Percentiles rank a stretch among this genome's conserved stretches.
These are phyloP conservation scores for Propithecus deckenii DNA, from an alignment of 2,797 vertebrate species.

Conservation along the genomic window DNA sequence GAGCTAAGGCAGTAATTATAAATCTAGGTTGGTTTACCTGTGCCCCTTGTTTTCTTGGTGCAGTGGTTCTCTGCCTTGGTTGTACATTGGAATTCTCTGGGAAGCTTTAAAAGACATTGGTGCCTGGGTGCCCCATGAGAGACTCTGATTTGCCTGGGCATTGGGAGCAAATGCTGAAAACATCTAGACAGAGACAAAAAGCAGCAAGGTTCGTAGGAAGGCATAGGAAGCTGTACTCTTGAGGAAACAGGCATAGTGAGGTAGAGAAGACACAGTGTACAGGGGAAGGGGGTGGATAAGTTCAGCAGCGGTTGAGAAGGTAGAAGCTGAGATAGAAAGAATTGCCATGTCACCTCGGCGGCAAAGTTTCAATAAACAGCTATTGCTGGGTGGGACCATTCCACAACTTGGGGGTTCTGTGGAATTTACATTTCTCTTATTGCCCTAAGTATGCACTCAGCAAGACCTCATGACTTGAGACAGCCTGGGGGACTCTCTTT, in stretches of 20 bases:
- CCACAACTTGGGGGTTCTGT: not conserved
- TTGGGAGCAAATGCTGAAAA: not conserved
- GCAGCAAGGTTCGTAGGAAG: not conserved
- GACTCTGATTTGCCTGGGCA: not conserved
- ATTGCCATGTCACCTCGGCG: fast-evolving
- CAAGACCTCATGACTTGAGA: not conserved
- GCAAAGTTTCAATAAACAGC: not conserved
- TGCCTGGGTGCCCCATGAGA: not conserved
- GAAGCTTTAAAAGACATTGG: not conserved
- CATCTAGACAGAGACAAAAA: not conserved
- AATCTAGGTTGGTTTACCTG: not conserved
- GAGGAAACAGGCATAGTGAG: not conserved
- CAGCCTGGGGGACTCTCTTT: not conserved
- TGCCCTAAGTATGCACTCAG: not conserved
- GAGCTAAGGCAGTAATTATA: not conserved
- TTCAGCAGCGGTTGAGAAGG: not conserved
- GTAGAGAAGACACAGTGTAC: too few species aligned
- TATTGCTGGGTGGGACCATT: not conserved
- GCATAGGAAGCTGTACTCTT: not conserved
- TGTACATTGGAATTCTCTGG: not conserved
- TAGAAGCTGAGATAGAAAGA: not conserved
- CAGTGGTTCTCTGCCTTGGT: not conserved
- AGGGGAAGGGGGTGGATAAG: not conserved
- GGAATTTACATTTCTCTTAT: not conserved
- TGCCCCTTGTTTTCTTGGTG: not conserved